Conservation (phyloP, 2,888 invertebrate species). For the Idaea straminata region DNA sequence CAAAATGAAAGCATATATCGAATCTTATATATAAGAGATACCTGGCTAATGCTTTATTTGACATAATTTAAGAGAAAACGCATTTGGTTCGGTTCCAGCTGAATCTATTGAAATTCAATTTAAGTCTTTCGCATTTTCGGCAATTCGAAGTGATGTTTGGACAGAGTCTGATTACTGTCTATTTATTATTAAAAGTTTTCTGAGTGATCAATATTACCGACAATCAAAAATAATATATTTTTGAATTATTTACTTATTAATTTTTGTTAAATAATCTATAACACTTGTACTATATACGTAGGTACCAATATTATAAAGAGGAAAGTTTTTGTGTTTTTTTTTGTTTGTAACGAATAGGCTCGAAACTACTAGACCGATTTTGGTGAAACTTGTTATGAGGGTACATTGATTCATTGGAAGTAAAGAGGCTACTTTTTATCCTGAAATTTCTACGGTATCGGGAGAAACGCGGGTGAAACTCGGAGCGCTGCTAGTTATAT, state of each 20-base stretch:
- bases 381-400: too few relatives aligned
- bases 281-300: too few relatives aligned
- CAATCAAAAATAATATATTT: background rate
- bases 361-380: too few relatives aligned
- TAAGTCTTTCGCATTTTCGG: background rate
- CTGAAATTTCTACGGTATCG: too few relatives aligned
- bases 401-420: too few relatives aligned
- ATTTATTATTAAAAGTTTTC: background rate
- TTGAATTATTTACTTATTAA: too few relatives aligned
- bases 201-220: background rate
- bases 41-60: background rate
- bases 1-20: background rate
- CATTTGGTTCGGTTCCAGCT: conserved; percentile 4
- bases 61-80: conserved; percentile 4
- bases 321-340: too few relatives aligned
- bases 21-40: background rate
- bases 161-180: background rate
- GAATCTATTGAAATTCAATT: background rate
- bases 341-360: too few relatives aligned
- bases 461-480: background rate
- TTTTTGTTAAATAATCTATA: too few relatives aligned
- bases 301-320: too few relatives aligned
- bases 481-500: background rate
- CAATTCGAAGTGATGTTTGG: background rate
- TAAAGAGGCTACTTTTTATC: too few relatives aligned